These are phyloP conservation scores for Clupea harengus DNA, from an alignment of 2,113 vertebrate species.

Conservation along the genomic window DNA sequence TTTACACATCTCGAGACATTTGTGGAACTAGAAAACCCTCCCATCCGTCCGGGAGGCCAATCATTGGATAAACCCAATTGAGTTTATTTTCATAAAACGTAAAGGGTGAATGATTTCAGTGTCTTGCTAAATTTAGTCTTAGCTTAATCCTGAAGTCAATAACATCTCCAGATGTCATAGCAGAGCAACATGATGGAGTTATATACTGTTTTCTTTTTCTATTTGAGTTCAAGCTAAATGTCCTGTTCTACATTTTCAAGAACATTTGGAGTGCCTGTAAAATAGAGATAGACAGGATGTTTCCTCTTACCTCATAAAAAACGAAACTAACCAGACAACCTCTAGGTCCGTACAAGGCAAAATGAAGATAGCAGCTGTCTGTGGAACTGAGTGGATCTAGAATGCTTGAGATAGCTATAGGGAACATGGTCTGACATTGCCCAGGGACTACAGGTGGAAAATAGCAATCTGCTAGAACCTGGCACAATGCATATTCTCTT, in stretches of 20 bases:
- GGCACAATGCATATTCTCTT: no score
- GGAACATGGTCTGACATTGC: not conserved
- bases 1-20: not conserved
- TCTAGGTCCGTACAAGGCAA: not conserved
- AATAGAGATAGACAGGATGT: not conserved
- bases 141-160: no score
- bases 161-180: no score
- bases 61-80: not conserved
- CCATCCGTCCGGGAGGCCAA: not conserved
- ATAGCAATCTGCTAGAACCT: no score
- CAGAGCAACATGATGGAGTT: no score
- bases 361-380: not conserved
- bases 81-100: no score
- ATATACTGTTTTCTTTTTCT: not conserved
- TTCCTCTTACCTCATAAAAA: not conserved
- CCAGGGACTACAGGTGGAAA: no score
- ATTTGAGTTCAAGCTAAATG: not conserved
- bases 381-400: no score
- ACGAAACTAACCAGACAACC: not conserved
- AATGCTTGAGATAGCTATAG: not conserved
- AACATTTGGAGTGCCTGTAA: not conserved
- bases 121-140: no score
- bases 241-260: not conserved
- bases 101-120: no score
- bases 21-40: not conserved